Conservation (phyloP, 2,113 vertebrate species). For the Canis aureus region DNA sequence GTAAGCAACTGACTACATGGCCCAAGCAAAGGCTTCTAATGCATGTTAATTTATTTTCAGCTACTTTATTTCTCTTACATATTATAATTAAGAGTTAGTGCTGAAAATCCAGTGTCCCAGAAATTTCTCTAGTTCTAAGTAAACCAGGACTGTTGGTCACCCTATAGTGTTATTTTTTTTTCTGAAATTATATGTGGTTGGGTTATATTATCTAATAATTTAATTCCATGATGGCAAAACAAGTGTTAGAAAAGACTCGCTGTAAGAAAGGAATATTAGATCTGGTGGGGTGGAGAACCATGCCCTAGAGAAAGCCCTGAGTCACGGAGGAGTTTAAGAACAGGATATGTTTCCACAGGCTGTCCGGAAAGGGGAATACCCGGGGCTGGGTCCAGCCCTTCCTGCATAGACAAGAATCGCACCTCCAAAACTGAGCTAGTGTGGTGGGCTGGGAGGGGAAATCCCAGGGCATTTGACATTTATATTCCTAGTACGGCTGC, state of each 20-base stretch:
- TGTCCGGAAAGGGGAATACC: background rate
- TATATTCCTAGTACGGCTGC: background rate
- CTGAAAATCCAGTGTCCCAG: background rate
- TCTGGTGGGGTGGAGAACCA: background rate
- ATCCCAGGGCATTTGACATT: background rate
- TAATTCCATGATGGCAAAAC: background rate
- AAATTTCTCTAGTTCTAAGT: background rate
- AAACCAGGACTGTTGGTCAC: background rate
- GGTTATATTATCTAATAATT: constrained; percentile 27
- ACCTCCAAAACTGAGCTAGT: background rate
- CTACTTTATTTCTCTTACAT: background rate
- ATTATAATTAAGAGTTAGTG: background rate
- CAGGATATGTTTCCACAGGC: constrained; percentile 3
- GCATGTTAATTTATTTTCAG: background rate
- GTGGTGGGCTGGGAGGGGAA: background rate
- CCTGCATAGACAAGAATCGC: background rate
- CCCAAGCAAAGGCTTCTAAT: background rate
- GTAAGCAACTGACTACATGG: background rate
- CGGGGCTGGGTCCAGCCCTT: background rate
- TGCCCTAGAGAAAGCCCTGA: constrained; percentile 34
- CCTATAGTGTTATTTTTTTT: background rate
- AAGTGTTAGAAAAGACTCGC: background rate
- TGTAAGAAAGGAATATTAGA: background rate
- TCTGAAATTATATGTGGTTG: background rate
- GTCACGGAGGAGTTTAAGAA: background rate